phyloP scores from a whole-genome alignment of 2,113 vertebrate genomes.

The Ictalurus punctatus region DNA sequence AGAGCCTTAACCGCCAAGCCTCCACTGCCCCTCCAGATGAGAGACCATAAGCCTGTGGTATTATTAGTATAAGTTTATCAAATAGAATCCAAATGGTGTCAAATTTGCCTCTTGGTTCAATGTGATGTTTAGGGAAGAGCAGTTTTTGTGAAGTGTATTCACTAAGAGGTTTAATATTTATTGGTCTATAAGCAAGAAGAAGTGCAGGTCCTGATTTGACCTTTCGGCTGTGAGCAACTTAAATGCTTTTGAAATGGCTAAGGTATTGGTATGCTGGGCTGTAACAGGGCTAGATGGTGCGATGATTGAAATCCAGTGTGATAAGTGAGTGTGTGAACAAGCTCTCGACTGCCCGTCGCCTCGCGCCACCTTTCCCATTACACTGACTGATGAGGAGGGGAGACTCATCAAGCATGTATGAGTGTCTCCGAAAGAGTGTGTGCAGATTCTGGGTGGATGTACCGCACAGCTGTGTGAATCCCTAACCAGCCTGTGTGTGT shows the following conservation, averaged over 20 bases:
- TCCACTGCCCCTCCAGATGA: too few species aligned
- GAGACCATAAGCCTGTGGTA: not conserved
- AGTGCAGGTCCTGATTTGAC: not conserved
- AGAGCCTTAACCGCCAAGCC: too few species aligned
- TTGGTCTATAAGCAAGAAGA: not conserved
- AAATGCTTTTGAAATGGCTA: not conserved
- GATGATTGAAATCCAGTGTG: slow-evolving; percentile 19
- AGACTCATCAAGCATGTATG: slow-evolving; percentile 22
- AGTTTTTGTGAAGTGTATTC: slow-evolving; percentile 10
- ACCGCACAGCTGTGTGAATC: not conserved
- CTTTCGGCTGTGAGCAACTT: not conserved
- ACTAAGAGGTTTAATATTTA: slow-evolving; percentile 8
- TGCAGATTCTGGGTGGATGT: not conserved
- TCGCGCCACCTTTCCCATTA: slow-evolving; percentile 40
- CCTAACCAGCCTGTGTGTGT: not conserved
- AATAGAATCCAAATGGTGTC: not conserved
- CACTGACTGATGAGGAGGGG: slow-evolving; percentile 22
- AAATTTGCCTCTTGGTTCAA: slow-evolving; percentile 22
- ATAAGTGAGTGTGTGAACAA: slow-evolving; percentile 25
- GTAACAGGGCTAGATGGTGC: slow-evolving; percentile 1
- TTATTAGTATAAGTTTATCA: not conserved
- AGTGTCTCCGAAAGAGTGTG: not conserved
- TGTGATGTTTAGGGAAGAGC: slow-evolving; percentile 16
- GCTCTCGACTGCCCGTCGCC: not conserved
- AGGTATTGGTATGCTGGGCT: slow-evolving; percentile 12